Conservation (phyloP, 2,113 vertebrate species). For the Lontra canadensis region DNA sequence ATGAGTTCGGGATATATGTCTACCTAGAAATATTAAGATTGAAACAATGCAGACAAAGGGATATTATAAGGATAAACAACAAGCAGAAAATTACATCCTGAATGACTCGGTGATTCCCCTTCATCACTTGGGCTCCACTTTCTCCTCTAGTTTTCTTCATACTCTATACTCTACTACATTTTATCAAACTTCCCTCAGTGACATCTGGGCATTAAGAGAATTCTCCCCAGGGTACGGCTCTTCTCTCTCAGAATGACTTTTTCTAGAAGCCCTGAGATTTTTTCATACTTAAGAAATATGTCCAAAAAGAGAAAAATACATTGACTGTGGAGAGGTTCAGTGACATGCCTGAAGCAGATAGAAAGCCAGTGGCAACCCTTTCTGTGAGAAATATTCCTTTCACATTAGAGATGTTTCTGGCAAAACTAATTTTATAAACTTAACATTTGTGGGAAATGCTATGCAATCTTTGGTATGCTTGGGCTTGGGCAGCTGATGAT, state of each 20-base stretch:
- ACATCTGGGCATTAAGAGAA: background rate
- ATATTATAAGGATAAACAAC: background rate
- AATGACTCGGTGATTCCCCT: rapidly evolving
- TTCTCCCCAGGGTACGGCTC: rapidly evolving
- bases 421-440: background rate
- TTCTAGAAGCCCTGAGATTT: background rate
- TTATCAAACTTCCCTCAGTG: background rate
- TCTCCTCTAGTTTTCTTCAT: background rate
- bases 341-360: background rate
- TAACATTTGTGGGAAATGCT: background rate
- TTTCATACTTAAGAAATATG: background rate
- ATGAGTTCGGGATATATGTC: background rate
- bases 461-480: background rate
- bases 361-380: background rate
- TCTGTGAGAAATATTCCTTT: background rate
- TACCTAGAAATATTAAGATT: background rate
- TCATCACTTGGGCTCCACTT: background rate
- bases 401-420: background rate
- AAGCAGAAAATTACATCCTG: background rate
- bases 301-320: background rate
- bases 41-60: background rate
- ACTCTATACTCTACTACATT: background rate
- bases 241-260: background rate
- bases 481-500: background rate
- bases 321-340: background rate